Base-by-base conservation (phyloP, 2,888 invertebrate genomes). In the Eledone cirrhosa region DNA sequence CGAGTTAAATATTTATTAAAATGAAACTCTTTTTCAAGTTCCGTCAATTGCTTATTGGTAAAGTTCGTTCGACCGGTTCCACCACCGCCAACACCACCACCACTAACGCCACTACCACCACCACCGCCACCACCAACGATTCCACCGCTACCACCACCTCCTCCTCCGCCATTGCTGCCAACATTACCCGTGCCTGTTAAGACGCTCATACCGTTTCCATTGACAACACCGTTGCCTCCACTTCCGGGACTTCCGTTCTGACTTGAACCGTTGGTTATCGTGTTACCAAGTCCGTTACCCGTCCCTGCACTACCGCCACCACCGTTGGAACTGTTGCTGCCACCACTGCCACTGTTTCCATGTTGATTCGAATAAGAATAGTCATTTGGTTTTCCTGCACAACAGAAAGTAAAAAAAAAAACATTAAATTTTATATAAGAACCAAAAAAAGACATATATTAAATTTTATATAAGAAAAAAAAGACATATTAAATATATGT, bases 1-100 rank as follows among this genome's bases (percentile, higher is more conserved):
- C 99, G 93, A 63, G 99, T 99, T 88, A 99, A 94, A 92, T 99
- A 99, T 92, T 98, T 98, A 93, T 98, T 98, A 92, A 98, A 99
- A 91, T 99, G 99, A 92, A 99, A 99, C 91, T 99, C 99, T 90
- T 99, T 99, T 91, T 99, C 99, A 84, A 99, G 93, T 91, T 99
- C 99, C 2, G 99, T 99, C 83, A 99, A 94, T 91, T 99, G 99
- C 92, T 99, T 99, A 92, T 99, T 99, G 85, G 98, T 98, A 93
- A 99, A 99, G 92, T 99, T 99, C 63, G 99, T 99, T 78, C 99
- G 93, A 53, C 98, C 98, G 82, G 89, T 87, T 77, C 89, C 89
- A 19, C 87, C 83, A 78, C 89, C 89, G 11, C 87, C 83, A 11
- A 84, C 84, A 48, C 82, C 82, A 41, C 82, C 81, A n/a, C 72